These are phyloP conservation scores for Cylas formicarius DNA, from an alignment of 1,140 invertebrate species.

Conservation along the genomic window DNA sequence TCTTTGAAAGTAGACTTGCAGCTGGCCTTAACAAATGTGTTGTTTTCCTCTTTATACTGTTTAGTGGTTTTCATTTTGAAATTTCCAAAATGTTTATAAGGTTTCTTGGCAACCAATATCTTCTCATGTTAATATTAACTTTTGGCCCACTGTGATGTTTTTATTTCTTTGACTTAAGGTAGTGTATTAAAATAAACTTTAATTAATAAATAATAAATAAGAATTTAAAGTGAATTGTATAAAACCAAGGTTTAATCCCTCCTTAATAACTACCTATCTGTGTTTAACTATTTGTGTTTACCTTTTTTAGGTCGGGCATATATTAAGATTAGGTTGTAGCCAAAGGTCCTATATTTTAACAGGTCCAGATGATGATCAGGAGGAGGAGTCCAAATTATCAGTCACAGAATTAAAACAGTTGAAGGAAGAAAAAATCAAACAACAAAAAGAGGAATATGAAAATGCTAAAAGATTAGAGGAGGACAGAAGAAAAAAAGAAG, in stretches of 20 bases:
- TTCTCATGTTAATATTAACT: too few species aligned
- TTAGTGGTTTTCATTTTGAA: slow-evolving; percentile 7
- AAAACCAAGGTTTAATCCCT: too few species aligned
- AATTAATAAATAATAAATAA: too few species aligned
- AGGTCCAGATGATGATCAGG: slow-evolving; percentile 78
- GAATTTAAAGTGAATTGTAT: too few species aligned
- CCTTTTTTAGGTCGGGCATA: slow-evolving; percentile 68
- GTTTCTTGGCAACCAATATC: too few species aligned
- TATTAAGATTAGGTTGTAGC: slow-evolving; percentile 87
- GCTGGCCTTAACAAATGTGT: slow-evolving; percentile 1
- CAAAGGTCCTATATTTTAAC: slow-evolving; percentile 76
- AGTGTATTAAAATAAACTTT: too few species aligned
- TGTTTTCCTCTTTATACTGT: slow-evolving; percentile 9
- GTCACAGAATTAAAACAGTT: slow-evolving; percentile 72
- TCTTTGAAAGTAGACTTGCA: too few species aligned
- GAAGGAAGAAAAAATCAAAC: slow-evolving; percentile 51
- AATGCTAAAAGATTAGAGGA: slow-evolving; percentile 48
- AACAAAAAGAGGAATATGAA: slow-evolving; percentile 45
- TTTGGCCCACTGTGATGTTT: too few species aligned
- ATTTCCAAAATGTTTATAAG: not conserved
- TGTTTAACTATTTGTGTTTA: too few species aligned
- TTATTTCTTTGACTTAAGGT: too few species aligned
- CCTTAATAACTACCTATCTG: too few species aligned
- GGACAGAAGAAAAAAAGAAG: slow-evolving; percentile 47
- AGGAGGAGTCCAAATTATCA: slow-evolving; percentile 74